Percentiles rank a stretch among this genome's conserved stretches.
Conservation (phyloP, 2,113 vertebrate genomes). For the Athene noctua region DNA sequence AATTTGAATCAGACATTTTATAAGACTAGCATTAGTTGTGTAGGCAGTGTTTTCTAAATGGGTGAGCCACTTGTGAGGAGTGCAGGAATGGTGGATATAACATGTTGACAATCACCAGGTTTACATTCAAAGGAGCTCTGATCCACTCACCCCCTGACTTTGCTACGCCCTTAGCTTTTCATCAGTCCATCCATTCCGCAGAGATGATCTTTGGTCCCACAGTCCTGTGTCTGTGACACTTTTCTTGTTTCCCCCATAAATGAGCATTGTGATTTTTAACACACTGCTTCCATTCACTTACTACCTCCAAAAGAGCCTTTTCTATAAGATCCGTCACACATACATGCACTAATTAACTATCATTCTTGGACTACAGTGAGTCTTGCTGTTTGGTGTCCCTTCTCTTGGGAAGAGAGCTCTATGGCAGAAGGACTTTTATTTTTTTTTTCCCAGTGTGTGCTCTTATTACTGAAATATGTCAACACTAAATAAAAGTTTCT, state of each 20-base stretch:
- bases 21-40: neutral
- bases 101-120: neutral
- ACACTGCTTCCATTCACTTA: neutral
- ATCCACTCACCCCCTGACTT: neutral
- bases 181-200: neutral
- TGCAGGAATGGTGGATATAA: neutral
- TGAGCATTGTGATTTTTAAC: neutral
- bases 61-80: neutral
- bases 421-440: neutral
- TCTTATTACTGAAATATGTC: neutral
- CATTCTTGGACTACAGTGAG: neutral
- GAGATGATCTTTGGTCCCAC: neutral
- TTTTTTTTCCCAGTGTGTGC: neutral
- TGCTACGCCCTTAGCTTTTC: neutral
- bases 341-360: too few relatives aligned
- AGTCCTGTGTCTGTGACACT: accelerated
- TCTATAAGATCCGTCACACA: neutral
- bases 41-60: neutral
- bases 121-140: neutral
- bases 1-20: neutral
- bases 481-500: neutral
- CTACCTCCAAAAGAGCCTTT: neutral
- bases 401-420: neutral
- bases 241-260: neutral
- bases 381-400: neutral